Base-by-base conservation (phyloP, 1,140 invertebrate species). In the Hyphantria cunea region DNA sequence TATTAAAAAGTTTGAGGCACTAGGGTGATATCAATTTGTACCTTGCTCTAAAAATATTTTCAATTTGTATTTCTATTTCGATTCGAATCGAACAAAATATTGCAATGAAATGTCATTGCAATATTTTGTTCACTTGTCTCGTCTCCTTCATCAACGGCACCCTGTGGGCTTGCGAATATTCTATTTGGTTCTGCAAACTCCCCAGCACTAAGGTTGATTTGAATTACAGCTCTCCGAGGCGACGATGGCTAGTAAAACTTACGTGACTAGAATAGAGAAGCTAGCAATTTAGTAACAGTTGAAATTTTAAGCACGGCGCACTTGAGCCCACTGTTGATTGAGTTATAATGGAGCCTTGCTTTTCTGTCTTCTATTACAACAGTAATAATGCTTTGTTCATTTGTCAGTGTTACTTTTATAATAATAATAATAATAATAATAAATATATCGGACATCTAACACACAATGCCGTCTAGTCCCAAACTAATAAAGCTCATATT, bases 171-270 rank as follows among this genome's bases (percentile, higher is more conserved):
- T 34, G 33, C 33, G 6, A 34, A 10, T n/a, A n/a, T 34, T 10
- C 53, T 62, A 58, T 71, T 56, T 48, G 50, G 33, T 59, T 14
- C 44, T 48, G 37, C 66, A 51, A 50, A 47, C 47, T 44, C 13
- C 47, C 53, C n/a, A 32, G 53, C 66, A 72, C 70, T 72, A 32
- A 58, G n/a, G 49, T 61, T 66, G 66, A 68, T 72, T 68, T 66
- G 66, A 72, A 63, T 68, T 68, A 72, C 62, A 58, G 64, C 39
- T 68, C 66, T n/a, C n/a, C 49, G 60, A 60, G 53, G 61, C 53
- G 49, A 39, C 49, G 41, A 47, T 62, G 50, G 48, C 58, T 55
- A 63, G 66, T 41, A 58, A 47, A 58, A 58, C 45, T 14, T 58
- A 66, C 70, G 70, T 72, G 66, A 64, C 59, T 12, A 6, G 32